Evolutionary conservation across 1,140 invertebrate genomes (phyloP), one percentile per base, ranked within the genome.

Genomic region (Vollenhovia emeryi): DNA sequence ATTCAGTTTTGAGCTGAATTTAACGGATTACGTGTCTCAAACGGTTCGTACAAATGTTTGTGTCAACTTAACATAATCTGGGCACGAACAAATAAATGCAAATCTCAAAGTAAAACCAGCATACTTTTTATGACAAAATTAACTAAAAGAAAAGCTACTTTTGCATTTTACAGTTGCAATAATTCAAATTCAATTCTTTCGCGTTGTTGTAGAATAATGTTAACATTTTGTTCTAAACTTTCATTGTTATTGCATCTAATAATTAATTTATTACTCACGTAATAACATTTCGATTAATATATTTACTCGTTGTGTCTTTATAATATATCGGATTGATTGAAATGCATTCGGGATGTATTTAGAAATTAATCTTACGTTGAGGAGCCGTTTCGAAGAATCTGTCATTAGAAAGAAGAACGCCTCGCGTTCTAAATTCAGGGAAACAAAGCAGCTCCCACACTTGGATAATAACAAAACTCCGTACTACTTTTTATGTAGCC

Each of bases 401-500:
- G 13, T 66, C n/a, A 13, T 2, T 66, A 43, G 62, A 66, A 66
- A 57, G 21, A 75, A 59, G 71, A 75, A 43, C 21, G 21, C 15
- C 27, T 27, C 3, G 52, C 24, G 52, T 57, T 74, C n/a, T 33
- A 43, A 59, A 59, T 59, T 59, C 36, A 76, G 9, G 2, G 5
- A 3, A 33, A 76, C 36, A 76, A 76, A 45, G 33, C 36, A 30
- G 9, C 40, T 76, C 73, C 24, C 40, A 76, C 55, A 30, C 73
- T 60, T 76, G 36, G 11, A 76, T 55, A 43, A 76, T 60, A 76
- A 27, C 30, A 59, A 76, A 15, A 43, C 73, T 30, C 60, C 5
- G 73, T 76, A 76, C 73, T 43, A 76, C 55, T 76, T 76, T 75
- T 75, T 75, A 43, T 55, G 52, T 55, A 27, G 15, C 2, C 36